A percentile compares a stretch with the other conserved stretches of the same genome.
Conservation (phyloP, 1,140 invertebrate genomes). For the Alviniconcha marisindica region DNA sequence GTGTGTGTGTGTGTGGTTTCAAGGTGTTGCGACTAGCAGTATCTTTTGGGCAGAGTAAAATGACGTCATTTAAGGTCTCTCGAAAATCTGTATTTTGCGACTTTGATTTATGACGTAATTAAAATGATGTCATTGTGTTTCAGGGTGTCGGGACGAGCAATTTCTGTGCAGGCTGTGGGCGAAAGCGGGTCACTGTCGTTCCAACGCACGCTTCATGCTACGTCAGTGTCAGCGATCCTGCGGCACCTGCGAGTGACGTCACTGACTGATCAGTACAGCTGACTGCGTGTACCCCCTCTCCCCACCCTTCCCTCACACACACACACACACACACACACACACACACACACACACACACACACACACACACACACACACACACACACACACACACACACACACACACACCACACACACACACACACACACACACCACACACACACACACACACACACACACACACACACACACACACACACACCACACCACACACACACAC, state of each 20-base stretch:
- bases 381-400: too few relatives aligned
- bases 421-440: too few relatives aligned
- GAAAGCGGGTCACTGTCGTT: slow-evolving; percentile 52
- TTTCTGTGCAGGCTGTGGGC: slow-evolving; percentile 60
- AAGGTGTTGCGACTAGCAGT: background rate
- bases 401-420: too few relatives aligned
- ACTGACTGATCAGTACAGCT: too few relatives aligned
- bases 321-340: slow-evolving; percentile 27
- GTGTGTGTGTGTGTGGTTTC: too few relatives aligned
- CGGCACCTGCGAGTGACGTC: slow-evolving; percentile 42
- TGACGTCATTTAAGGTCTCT: background rate
- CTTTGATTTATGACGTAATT: background rate
- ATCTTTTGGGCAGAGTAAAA: background rate
- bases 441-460: too few relatives aligned
- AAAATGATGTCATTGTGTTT: background rate
- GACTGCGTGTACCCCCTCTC: too few relatives aligned
- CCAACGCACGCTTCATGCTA: slow-evolving; percentile 61
- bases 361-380: background rate
- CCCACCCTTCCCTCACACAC: slow-evolving; percentile 25
- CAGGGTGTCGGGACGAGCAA: slow-evolving; percentile 61
- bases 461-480: too few relatives aligned
- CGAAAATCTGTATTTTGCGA: too few relatives aligned
- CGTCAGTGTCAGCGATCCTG: slow-evolving; percentile 61
- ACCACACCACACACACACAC: too few relatives aligned
- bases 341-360: slow-evolving; percentile 25